Evolutionary conservation across 1,140 invertebrate genomes (phyloP).

Genomic region (Drosophila watanabei): DNA sequence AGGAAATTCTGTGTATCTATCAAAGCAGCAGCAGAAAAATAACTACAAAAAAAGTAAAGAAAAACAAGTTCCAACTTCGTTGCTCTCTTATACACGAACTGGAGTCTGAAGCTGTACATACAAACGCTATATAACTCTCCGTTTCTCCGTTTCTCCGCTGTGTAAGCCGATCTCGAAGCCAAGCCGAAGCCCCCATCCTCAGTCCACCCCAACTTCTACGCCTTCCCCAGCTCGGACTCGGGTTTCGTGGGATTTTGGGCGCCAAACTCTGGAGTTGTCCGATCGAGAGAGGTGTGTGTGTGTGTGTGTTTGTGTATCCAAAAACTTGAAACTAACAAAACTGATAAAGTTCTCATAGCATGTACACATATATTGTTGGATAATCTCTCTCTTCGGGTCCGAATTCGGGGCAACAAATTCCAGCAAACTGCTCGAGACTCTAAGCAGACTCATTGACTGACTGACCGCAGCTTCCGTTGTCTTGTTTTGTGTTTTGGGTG

Average conservation of each 20-base stretch:
- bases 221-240: slow-evolving; percentile 37
- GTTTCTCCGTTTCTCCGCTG: slow-evolving; percentile 12
- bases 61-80: slow-evolving; percentile 61
- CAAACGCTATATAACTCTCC: not conserved
- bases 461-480: slow-evolving; percentile 28
- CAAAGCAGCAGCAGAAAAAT: slow-evolving; percentile 34
- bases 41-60: slow-evolving; percentile 23
- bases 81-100: slow-evolving; percentile 61
- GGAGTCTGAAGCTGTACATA: slow-evolving; percentile 32
- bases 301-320: slow-evolving; percentile 28
- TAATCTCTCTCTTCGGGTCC: slow-evolving; percentile 18
- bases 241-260: slow-evolving; percentile 70
- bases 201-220: slow-evolving; percentile 28
- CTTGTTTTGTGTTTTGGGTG: slow-evolving; percentile 9
- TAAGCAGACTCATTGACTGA: slow-evolving; percentile 35
- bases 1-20: slow-evolving; percentile 80
- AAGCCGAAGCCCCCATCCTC: slow-evolving; percentile 17
- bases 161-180: slow-evolving; percentile 43
- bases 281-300: slow-evolving; percentile 8
- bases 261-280: slow-evolving; percentile 58
- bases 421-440: slow-evolving; percentile 11
- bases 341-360: slow-evolving; percentile 40
- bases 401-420: slow-evolving; percentile 22
- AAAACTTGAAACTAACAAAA: slow-evolving; percentile 7
- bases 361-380: slow-evolving; percentile 13